These are phyloP conservation scores for Acipenser oxyrinchus DNA, from an alignment of 2,797 vertebrate genomes.

Conservation along the genomic window DNA sequence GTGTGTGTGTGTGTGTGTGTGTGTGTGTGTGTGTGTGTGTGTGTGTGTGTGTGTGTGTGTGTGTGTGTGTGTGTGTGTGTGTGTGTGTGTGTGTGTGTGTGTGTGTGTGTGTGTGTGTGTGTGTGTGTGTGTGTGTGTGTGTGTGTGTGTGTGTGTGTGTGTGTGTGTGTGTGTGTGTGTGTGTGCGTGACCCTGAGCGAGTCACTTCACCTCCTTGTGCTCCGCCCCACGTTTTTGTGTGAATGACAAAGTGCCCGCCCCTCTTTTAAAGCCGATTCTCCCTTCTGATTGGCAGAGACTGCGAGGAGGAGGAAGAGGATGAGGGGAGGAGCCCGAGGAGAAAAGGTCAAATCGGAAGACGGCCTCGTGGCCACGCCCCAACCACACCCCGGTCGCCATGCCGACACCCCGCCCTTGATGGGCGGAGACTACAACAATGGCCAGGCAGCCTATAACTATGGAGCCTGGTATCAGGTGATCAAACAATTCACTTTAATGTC, in stretches of 20 bases:
- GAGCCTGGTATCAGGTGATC: slow-evolving; percentile 62
- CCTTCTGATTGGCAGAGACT: slow-evolving; percentile 32
- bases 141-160: too few species aligned
- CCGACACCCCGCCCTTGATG: slow-evolving; percentile 50
- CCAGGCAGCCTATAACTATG: slow-evolving; percentile 46
- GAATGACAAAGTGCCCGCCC: too few species aligned
- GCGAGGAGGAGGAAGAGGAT: slow-evolving; percentile 34
- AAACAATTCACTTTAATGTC: too few species aligned
- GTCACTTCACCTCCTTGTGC: background rate
- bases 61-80: background rate
- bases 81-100: too few species aligned
- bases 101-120: background rate
- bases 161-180: background rate
- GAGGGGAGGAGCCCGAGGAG: slow-evolving; percentile 45
- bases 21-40: background rate
- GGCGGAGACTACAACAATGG: slow-evolving; percentile 44
- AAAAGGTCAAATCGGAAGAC: slow-evolving; percentile 56
- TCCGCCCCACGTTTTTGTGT: too few species aligned
- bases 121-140: background rate
- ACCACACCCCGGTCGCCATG: slow-evolving; percentile 50
- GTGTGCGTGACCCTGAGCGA: background rate
- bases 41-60: background rate
- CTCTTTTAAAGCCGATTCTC: too few species aligned
- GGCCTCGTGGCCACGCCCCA: slow-evolving; percentile 37
- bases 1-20: background rate